Evolutionary conservation across 1,140 invertebrate species (phyloP).

Genomic region (Solenopsis invicta): DNA sequence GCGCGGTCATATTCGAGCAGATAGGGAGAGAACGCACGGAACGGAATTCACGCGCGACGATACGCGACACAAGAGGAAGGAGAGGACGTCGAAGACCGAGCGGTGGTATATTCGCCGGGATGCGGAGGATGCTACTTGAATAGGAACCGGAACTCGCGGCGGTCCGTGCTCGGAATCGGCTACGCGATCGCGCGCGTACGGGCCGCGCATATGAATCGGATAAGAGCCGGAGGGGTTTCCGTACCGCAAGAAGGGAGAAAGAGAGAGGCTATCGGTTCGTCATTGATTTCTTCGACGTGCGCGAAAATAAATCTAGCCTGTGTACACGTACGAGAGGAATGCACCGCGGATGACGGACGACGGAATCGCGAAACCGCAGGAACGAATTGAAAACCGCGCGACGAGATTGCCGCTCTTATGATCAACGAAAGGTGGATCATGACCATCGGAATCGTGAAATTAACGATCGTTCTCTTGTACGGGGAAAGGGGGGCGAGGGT

Average conservation of each 20-base stretch:
- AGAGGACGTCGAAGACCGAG: constrained; percentile 25
- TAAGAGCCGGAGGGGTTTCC: constrained; percentile 44
- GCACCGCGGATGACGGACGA: not conserved
- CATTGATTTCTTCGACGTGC: constrained; percentile 73
- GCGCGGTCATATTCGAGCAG: not conserved
- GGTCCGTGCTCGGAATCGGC: constrained; percentile 82
- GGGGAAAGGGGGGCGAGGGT: too few relatives aligned
- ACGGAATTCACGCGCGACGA: constrained; percentile 8
- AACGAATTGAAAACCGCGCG: constrained; percentile 49
- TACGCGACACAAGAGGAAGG: constrained; percentile 17
- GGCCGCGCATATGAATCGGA: constrained; percentile 80
- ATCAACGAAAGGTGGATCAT: constrained; percentile 1
- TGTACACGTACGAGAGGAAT: not conserved
- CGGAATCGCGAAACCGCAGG: constrained; percentile 59
- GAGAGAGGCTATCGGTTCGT: constrained; percentile 65
- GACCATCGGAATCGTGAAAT: constrained; percentile 33
- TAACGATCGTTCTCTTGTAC: constrained; percentile 2
- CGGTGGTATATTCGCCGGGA: constrained; percentile 27
- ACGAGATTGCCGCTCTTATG: constrained; percentile 19
- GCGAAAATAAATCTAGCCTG: constrained; percentile 69
- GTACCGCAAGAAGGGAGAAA: constrained; percentile 6
- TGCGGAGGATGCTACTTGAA: constrained; percentile 74
- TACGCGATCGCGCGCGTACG: constrained; percentile 78
- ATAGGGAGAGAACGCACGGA: not conserved
- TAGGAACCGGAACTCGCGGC: constrained; percentile 83